A percentile compares a stretch with the other conserved stretches of the same genome.
These are phyloP conservation scores for Lathamus discolor DNA, from an alignment of 2,113 vertebrate species.

Conservation along the genomic window DNA sequence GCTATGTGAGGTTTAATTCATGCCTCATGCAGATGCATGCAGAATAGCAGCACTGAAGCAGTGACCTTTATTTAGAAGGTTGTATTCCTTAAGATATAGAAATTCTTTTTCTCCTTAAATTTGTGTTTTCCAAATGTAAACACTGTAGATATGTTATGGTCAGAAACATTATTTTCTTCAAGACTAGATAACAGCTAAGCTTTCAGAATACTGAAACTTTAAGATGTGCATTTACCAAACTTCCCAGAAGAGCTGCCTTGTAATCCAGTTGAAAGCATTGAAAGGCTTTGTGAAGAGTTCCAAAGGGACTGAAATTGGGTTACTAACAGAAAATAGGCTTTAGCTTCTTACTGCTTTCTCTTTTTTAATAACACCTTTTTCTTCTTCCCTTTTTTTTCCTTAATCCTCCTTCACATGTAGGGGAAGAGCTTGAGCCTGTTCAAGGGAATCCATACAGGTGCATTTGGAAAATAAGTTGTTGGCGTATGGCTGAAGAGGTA, in stretches of 20 bases:
- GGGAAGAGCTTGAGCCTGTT: slow-evolving; percentile 82
- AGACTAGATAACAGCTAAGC: background rate
- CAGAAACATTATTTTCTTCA: background rate
- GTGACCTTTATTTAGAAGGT: background rate
- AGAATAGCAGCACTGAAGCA: background rate
- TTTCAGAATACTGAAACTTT: background rate
- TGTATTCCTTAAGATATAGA: background rate
- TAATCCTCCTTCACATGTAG: slow-evolving; percentile 53
- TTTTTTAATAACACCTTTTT: background rate
- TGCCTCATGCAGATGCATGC: background rate
- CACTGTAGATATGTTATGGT: background rate
- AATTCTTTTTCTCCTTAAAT: background rate
- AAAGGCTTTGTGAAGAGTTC: background rate
- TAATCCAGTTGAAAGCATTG: background rate
- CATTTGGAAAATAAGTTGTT: slow-evolving; percentile 96
- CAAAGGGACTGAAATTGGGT: background rate
- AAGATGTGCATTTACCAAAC: background rate
- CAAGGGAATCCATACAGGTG: slow-evolving; percentile 94
- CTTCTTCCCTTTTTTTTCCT: background rate
- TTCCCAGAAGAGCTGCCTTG: background rate
- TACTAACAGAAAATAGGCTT: background rate
- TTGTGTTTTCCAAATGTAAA: background rate
- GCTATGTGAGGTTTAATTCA: background rate
- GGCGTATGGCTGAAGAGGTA: slow-evolving; percentile 97
- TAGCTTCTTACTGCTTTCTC: background rate